These are phyloP conservation scores for Cataglyphis rosenhaueri DNA, from an alignment of 2,888 invertebrate species.

Conservation along the genomic window DNA sequence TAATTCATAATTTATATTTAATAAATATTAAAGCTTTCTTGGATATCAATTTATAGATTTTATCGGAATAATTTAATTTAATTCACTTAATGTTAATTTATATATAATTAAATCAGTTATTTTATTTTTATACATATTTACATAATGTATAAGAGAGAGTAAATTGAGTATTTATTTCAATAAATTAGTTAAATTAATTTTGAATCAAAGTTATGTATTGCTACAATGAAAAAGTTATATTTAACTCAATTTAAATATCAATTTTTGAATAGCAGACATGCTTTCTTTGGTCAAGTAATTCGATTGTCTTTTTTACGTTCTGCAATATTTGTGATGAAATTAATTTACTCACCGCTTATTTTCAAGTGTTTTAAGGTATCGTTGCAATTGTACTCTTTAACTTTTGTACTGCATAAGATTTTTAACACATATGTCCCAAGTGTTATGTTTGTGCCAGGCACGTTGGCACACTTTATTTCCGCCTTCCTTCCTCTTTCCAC, in stretches of 20 bases:
- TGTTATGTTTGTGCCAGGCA: slow-evolving; percentile 58
- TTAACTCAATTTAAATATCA: not conserved
- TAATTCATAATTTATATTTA: not conserved
- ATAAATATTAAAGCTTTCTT: slow-evolving; percentile 9
- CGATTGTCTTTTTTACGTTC: not conserved
- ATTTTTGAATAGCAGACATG: too few relatives aligned
- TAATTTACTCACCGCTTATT: slow-evolving; percentile 25
- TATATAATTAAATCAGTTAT: not conserved
- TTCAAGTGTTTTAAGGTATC: slow-evolving; percentile 58
- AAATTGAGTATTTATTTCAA: not conserved
- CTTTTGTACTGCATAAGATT: slow-evolving; percentile 50
- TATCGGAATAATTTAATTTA: not conserved
- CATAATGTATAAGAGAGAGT: not conserved
- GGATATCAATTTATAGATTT: slow-evolving; percentile 6
- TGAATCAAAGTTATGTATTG: not conserved
- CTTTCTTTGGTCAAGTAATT: too few relatives aligned
- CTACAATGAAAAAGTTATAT: not conserved
- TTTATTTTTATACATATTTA: slow-evolving; percentile 5
- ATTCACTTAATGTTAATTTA: not conserved
- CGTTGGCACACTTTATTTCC: slow-evolving; percentile 50
- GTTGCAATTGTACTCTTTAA: slow-evolving; percentile 63
- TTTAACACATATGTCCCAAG: slow-evolving; percentile 58
- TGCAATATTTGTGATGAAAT: not conserved
- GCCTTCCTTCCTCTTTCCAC: slow-evolving; percentile 12
- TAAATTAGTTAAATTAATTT: not conserved